Evolutionary conservation across 2,888 invertebrate genomes (phyloP), one percentile per base, ranked within the genome.

Genomic region (Scelioninae gen. 1): DNA sequence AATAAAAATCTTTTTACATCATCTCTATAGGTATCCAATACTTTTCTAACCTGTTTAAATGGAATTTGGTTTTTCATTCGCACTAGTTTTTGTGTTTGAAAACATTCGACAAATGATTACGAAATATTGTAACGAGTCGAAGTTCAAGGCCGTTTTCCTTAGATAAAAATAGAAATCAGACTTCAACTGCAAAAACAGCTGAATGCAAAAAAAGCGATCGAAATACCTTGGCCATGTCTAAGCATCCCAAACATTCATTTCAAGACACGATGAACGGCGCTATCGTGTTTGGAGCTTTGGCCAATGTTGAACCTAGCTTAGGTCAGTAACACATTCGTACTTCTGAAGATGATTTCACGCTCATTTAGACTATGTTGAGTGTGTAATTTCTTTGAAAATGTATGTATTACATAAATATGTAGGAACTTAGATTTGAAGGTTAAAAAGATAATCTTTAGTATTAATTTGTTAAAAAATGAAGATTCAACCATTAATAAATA

Each of bases 91-190:
- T 40, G 11, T 8, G 10, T 10, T n/a, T 3, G 13, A 45, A 45
- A n/a, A 13, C n/a, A n/a, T n/a, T n/a, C n/a, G 15, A 13, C 4
- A 15, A n/a, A 11, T 43, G 11, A 43, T 43, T 3, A 2, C 13
- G 10, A 38, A 16, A 56, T n/a, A 1, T 16, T 43, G 31, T 55
- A 9, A 23, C 29, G 15, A 13, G 13, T 7, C 32, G 38, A 71
- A 78, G 71, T 78, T 78, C 78, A 78, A 78, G 78, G 78, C 40
- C 63, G 71, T 13, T 47, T 47, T 63, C 71, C 53, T 77, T 55
- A 55, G 49, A 31, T 29, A 13, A 78, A 71, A 78, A 78, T 71
- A 78, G 71, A 65, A 31, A 63, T 56, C 60, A 58, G 43, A 62
- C 10, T 4, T 56, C n/a, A 65, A 16, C 47, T 15, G 56, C 23